These are phyloP conservation scores for Manduca sexta DNA, from an alignment of 1,140 invertebrate species.

Conservation along the genomic window DNA sequence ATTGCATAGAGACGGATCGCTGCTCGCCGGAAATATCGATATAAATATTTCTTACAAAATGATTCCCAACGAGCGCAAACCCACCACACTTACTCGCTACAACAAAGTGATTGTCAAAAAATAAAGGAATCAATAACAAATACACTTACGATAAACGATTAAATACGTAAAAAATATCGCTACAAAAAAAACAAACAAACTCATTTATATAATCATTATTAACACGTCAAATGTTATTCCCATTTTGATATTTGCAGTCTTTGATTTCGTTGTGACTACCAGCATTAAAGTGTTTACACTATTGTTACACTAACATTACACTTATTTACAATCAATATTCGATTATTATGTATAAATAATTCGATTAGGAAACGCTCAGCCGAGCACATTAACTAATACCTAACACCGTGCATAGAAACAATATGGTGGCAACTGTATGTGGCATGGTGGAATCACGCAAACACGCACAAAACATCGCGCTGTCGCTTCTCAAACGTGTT, in stretches of 20 bases:
- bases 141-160: constrained; percentile 36
- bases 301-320: constrained; percentile 3
- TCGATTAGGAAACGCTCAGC: constrained; percentile 61
- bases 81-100: constrained; percentile 27
- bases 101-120: constrained; percentile 65
- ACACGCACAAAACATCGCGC: no score
- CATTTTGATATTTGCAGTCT: constrained; percentile 62
- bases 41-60: constrained; percentile 2
- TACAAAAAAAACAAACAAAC: constrained; percentile 32
- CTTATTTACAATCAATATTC: constrained; percentile 61
- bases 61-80: background rate
- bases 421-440: constrained; percentile 27
- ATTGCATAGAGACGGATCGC: constrained; percentile 5
- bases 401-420: constrained; percentile 35
- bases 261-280: constrained; percentile 72
- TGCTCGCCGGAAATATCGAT: background rate
- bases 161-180: constrained; percentile 51
- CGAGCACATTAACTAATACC: constrained; percentile 37
- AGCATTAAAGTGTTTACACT: constrained; percentile 34
- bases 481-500: no score
- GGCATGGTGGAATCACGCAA: no score
- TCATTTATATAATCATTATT: constrained; percentile 18
- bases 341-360: constrained; percentile 40
- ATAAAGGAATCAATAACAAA: constrained; percentile 56
- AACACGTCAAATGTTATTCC: constrained; percentile 45